phyloP scores from a whole-genome alignment of 2,113 vertebrate species.

The Kryptolebias marmoratus region DNA sequence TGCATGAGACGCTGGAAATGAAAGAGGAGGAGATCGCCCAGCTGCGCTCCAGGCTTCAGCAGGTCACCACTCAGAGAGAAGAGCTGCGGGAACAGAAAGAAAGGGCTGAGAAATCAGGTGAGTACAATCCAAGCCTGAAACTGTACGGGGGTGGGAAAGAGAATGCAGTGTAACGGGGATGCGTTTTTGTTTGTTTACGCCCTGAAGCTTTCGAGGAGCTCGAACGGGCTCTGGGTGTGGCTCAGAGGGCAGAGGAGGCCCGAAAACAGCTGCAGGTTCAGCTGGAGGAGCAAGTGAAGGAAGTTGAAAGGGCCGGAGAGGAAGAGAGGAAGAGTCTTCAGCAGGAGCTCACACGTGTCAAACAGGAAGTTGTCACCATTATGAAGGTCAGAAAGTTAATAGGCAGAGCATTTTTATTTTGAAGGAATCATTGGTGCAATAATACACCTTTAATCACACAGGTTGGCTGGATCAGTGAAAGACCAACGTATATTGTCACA shows the following conservation, averaged over 20 bases:
- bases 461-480: not conserved
- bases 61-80: constrained; percentile 84
- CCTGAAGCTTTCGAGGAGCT: constrained; percentile 93
- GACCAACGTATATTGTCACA: not conserved
- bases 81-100: constrained; percentile 93
- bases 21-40: constrained; percentile 95
- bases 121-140: constrained; percentile 45
- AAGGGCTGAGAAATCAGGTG: constrained; percentile 94
- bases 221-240: constrained; percentile 87
- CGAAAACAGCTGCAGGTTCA: constrained; percentile 88
- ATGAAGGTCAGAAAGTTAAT: constrained; percentile 86
- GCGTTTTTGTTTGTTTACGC: not conserved
- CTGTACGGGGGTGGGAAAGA: not conserved
- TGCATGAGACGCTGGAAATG: constrained; percentile 96
- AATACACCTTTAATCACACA: not conserved
- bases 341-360: constrained; percentile 88
- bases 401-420: not conserved
- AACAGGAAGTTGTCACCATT: constrained; percentile 90
- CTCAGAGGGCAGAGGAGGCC: constrained; percentile 91
- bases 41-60: constrained; percentile 86
- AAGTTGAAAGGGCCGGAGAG: constrained; percentile 86
- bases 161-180: not conserved
- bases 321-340: constrained; percentile 91
- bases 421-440: not conserved
- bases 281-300: constrained; percentile 89